Conservation (phyloP, 2,888 invertebrate genomes). For the Pseudococcus jackbeardsleyi region DNA sequence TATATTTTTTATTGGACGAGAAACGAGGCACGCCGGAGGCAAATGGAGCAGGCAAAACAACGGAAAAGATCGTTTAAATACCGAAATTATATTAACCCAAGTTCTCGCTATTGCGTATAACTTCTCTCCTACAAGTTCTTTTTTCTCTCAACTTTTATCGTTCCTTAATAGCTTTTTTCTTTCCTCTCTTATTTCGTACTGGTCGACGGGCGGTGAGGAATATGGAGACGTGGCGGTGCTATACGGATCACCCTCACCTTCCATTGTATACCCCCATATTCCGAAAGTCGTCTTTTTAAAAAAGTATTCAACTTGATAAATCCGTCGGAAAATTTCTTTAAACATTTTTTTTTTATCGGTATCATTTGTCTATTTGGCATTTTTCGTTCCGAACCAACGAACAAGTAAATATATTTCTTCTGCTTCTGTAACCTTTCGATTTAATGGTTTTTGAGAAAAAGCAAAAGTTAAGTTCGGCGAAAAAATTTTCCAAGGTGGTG, state of each 20-base stretch:
- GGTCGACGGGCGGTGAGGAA: not conserved
- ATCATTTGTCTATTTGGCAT: constrained; percentile 64
- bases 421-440: constrained; percentile 65
- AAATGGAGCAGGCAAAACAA: constrained; percentile 24
- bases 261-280: not conserved
- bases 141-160: constrained; percentile 61
- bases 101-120: constrained; percentile 58
- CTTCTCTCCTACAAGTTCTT: constrained; percentile 29
- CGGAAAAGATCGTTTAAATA: constrained; percentile 58
- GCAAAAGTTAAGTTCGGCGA: not conserved
- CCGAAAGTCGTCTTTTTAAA: constrained; percentile 44
- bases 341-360: constrained; percentile 64
- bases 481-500: not conserved
- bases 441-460: constrained; percentile 62
- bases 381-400: constrained; percentile 61
- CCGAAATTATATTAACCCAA: constrained; percentile 60
- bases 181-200: not conserved
- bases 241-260: not conserved
- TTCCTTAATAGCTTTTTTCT: constrained; percentile 64
- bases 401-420: constrained; percentile 65
- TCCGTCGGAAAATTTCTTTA: constrained; percentile 65
- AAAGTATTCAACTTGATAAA: constrained; percentile 63
- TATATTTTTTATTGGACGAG: constrained; percentile 43
- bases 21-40: constrained; percentile 26
- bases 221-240: not conserved